Evolutionary conservation across 1,140 invertebrate species (phyloP).

Genomic region (Muscidifurax raptorellus): DNA sequence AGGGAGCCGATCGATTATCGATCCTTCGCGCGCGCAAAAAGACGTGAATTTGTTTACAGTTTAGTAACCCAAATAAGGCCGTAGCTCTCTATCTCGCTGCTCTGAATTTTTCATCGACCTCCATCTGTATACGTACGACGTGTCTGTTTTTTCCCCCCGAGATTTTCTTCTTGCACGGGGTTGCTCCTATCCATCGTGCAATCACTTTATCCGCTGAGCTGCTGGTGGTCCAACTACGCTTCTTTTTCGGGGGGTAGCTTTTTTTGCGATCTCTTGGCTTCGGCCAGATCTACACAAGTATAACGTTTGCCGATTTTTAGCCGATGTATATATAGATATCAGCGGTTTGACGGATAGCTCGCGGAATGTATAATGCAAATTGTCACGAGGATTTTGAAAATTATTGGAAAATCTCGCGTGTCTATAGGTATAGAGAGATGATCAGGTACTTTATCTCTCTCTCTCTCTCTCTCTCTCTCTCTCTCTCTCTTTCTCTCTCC

Average conservation of each 20-base stretch:
- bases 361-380: not conserved
- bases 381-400: not conserved
- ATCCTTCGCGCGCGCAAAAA: constrained; percentile 65
- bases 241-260: not conserved
- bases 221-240: too few species aligned
- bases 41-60: constrained; percentile 72
- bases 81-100: constrained; percentile 42
- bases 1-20: constrained; percentile 68
- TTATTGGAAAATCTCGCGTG: not conserved
- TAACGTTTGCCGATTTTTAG: not conserved
- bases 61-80: constrained; percentile 73
- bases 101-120: constrained; percentile 17
- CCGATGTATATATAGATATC: not conserved
- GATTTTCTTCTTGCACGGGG: not conserved
- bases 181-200: constrained; percentile 41
- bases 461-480: too few species aligned
- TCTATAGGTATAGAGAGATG: too few species aligned
- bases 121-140: not conserved
- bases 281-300: not conserved
- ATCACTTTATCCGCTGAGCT: constrained; percentile 30
- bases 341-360: not conserved
- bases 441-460: too few species aligned
- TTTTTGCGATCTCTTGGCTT: not conserved
- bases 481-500: not conserved
- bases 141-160: constrained; percentile 2